Evolutionary conservation across 2,888 invertebrate genomes (phyloP).

Genomic region (Cheilosia scutellata): DNA sequence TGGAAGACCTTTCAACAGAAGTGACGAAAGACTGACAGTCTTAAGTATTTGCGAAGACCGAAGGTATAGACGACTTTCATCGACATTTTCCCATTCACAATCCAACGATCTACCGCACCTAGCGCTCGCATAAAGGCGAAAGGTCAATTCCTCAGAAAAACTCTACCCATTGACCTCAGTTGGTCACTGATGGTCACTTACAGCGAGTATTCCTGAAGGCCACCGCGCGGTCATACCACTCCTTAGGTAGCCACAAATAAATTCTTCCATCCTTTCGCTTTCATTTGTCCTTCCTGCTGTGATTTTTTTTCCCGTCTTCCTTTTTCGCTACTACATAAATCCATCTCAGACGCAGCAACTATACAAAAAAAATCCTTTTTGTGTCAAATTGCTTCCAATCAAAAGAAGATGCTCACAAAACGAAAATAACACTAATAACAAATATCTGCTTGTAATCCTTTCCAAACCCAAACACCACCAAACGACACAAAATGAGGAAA

Average conservation of each 20-base stretch:
- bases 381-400: neutral
- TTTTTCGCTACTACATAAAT: neutral
- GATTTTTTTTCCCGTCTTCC: neutral
- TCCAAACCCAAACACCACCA: slow-evolving; percentile 51
- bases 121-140: too few species aligned
- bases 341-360: neutral
- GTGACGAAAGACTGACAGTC: too few species aligned
- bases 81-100: too few species aligned
- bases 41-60: too few species aligned
- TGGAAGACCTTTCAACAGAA: too few species aligned
- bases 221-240: slow-evolving; percentile 34
- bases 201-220: slow-evolving; percentile 35
- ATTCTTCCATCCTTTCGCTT: slow-evolving; percentile 62
- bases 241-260: slow-evolving; percentile 27
- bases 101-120: too few species aligned
- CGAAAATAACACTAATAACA: slow-evolving; percentile 19
- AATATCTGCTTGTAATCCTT: slow-evolving; percentile 67
- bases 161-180: neutral
- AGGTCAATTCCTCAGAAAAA: too few species aligned
- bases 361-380: neutral
- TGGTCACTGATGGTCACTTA: slow-evolving; percentile 18
- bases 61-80: too few species aligned
- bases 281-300: slow-evolving; percentile 43
- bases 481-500: slow-evolving; percentile 8
- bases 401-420: neutral